phyloP scores from a whole-genome alignment of 2,888 invertebrate genomes.

The Gnatocerus cornutus region DNA sequence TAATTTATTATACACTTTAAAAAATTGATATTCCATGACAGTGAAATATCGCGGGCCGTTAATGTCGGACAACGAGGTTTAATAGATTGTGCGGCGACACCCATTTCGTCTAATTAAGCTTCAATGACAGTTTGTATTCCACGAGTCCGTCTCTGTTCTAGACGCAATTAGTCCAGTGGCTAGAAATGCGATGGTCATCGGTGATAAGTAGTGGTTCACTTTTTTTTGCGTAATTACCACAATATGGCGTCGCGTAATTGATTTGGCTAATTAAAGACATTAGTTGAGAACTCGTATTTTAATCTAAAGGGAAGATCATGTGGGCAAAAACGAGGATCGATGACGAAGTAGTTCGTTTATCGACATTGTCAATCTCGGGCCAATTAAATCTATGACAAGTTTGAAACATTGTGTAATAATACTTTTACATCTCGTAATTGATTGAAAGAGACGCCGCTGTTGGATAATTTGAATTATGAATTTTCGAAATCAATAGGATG shows the following conservation, averaged over 20 bases:
- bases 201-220: slow-evolving; percentile 40
- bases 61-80: slow-evolving; percentile 47
- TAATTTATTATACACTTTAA: slow-evolving; percentile 56
- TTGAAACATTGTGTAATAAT: slow-evolving; percentile 68
- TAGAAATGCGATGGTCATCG: slow-evolving; percentile 39
- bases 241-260: slow-evolving; percentile 49
- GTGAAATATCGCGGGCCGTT: slow-evolving; percentile 53
- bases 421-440: slow-evolving; percentile 64
- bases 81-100: slow-evolving; percentile 46
- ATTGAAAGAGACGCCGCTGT: slow-evolving; percentile 60
- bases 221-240: slow-evolving; percentile 47
- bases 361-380: slow-evolving; percentile 64
- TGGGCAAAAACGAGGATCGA: slow-evolving; percentile 60
- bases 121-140: slow-evolving; percentile 42
- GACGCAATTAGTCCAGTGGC: slow-evolving; percentile 42
- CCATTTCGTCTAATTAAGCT: slow-evolving; percentile 41
- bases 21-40: slow-evolving; percentile 56
- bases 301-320: slow-evolving; percentile 49
- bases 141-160: slow-evolving; percentile 32
- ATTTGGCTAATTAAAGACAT: slow-evolving; percentile 54
- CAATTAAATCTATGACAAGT: slow-evolving; percentile 68
- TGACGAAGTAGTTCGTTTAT: slow-evolving; percentile 64
- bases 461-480: slow-evolving; percentile 54
- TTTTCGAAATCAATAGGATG: slow-evolving; percentile 54
- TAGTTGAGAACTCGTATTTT: slow-evolving; percentile 49